A percentile compares a stretch with the other conserved stretches of the same genome.
Evolutionary conservation across 2,888 invertebrate genomes (phyloP).

Genomic region (Nephrotoma appendiculata): DNA sequence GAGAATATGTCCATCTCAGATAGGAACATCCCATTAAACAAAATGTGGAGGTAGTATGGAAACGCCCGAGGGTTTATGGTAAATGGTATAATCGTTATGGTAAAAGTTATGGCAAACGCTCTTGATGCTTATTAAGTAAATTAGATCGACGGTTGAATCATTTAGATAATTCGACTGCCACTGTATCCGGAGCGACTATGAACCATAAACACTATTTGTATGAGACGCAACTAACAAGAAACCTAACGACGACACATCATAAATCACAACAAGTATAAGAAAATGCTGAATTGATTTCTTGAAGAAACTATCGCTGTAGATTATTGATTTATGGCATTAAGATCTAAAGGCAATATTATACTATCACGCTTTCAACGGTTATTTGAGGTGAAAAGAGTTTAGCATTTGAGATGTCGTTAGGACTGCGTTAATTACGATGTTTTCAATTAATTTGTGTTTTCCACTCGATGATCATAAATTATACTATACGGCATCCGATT

Average conservation of each 20-base stretch:
- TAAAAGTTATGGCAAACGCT: no score
- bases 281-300: background rate
- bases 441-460: background rate
- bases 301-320: background rate
- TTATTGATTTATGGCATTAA: background rate
- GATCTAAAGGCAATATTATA: background rate
- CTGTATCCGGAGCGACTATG: no score
- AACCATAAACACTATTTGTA: no score
- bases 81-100: no score
- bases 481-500: background rate
- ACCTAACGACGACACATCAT: background rate
- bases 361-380: background rate
- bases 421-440: background rate
- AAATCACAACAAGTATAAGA: background rate
- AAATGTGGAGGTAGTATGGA: no score
- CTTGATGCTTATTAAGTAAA: no score
- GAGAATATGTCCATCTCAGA: no score
- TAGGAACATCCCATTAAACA: no score
- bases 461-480: background rate
- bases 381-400: background rate
- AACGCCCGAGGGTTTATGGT: no score
- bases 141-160: no score
- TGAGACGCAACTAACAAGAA: no score
- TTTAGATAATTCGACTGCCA: no score
- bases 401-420: background rate